Conservation (phyloP, 1,140 invertebrate genomes). For the Arctopsyche grandis region DNA sequence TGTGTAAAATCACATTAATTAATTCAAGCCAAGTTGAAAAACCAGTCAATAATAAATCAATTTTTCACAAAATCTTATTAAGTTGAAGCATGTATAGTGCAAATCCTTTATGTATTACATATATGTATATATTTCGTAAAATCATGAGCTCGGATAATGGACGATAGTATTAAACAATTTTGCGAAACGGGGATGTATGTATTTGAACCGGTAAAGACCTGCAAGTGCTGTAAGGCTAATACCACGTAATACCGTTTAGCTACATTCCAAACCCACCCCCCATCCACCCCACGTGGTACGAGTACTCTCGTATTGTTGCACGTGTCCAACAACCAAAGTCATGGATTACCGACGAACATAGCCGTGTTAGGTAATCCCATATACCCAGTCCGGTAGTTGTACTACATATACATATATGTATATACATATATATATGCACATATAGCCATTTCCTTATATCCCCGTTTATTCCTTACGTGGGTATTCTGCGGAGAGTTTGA, state of each 20-base stretch:
- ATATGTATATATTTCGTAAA: too few species aligned
- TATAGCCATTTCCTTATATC: background rate
- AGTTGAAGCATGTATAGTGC: too few species aligned
- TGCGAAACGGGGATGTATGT: background rate
- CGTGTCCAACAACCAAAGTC: conserved; percentile 48
- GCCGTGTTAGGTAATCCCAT: conserved; percentile 26
- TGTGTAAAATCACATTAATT: too few species aligned
- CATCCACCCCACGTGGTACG: background rate
- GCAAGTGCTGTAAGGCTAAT: background rate
- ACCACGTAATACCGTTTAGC: conserved; percentile 10
- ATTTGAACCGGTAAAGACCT: background rate
- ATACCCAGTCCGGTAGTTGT: background rate
- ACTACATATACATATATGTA: too few species aligned
- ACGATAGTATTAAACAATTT: background rate
- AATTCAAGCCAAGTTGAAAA: too few species aligned
- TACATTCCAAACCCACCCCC: background rate
- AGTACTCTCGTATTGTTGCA: background rate
- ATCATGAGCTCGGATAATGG: background rate
- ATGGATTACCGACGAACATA: conserved; percentile 41
- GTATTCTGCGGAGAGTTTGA: background rate
- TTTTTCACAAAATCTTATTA: too few species aligned
- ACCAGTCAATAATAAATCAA: too few species aligned
- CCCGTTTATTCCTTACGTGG: background rate
- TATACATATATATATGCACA: too few species aligned
- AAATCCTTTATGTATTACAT: too few species aligned